These are phyloP conservation scores for Bubalus kerabau DNA, from an alignment of 2,113 vertebrate genomes.

Conservation along the genomic window DNA sequence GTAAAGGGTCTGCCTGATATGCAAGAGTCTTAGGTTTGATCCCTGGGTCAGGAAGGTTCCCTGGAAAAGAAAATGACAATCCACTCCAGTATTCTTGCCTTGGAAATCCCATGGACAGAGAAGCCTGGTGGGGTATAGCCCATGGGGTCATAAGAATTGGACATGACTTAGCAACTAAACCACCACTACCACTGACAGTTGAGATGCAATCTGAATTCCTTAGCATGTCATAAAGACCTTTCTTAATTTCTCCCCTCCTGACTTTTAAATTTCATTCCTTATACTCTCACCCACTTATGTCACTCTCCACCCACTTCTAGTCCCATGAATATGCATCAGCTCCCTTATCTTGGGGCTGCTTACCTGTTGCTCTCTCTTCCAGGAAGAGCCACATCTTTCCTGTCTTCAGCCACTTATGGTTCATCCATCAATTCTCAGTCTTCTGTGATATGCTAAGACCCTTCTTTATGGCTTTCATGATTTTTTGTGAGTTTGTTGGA, in stretches of 20 bases:
- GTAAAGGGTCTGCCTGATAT: not conserved
- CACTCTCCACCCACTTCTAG: not conserved
- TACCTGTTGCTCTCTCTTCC: not conserved
- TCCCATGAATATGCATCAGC: not conserved
- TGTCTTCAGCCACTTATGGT: not conserved
- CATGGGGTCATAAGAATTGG: not conserved
- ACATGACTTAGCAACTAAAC: not conserved
- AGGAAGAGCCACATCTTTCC: not conserved
- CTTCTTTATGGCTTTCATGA: not conserved
- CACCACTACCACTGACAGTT: not conserved
- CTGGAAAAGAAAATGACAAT: not conserved
- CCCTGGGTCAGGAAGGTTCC: not conserved
- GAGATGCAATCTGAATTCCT: not conserved
- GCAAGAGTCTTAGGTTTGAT: not conserved
- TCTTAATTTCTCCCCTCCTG: not conserved
- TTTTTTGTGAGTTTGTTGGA: not conserved
- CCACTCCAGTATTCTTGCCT: not conserved
- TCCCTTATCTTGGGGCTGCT: not conserved
- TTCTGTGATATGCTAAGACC: not conserved
- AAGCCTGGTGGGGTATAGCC: not conserved
- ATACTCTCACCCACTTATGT: not conserved
- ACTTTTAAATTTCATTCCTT: not conserved
- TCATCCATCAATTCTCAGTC: not conserved
- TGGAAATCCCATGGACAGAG: not conserved
- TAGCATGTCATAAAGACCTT: not conserved